Percentiles rank a stretch among this genome's conserved stretches.
Evolutionary conservation across 2,113 vertebrate species (phyloP).

Genomic region (Equus quagga): DNA sequence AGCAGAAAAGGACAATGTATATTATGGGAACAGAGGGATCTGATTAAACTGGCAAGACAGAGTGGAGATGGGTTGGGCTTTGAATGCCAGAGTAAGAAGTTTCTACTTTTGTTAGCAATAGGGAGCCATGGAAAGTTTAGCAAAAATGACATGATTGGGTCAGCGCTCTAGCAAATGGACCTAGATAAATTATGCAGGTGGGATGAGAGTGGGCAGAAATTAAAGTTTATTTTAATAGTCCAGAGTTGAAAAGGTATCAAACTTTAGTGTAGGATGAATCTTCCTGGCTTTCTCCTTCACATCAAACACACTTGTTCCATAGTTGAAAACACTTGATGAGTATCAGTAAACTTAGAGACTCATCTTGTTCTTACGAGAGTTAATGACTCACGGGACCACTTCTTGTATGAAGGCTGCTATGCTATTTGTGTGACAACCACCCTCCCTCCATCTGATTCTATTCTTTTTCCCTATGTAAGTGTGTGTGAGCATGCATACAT

Average conservation of each 20-base stretch:
- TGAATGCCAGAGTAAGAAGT: background rate
- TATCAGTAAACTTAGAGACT: background rate
- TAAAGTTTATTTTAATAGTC: background rate
- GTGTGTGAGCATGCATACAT: background rate
- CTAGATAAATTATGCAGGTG: background rate
- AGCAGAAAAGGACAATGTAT: background rate
- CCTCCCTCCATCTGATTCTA: background rate
- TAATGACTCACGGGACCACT: background rate
- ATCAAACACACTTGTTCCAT: background rate
- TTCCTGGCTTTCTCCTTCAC: background rate
- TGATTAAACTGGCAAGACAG: background rate
- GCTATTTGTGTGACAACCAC: background rate
- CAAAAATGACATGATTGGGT: background rate
- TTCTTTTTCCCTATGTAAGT: background rate
- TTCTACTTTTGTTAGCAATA: background rate
- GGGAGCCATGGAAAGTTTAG: background rate
- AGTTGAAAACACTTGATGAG: background rate
- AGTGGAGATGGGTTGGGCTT: background rate
- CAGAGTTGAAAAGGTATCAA: background rate
- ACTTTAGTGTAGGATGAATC: background rate
- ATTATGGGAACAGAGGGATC: background rate
- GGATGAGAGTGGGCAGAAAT: background rate
- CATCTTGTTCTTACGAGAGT: background rate
- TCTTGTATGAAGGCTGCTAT: background rate
- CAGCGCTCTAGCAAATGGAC: background rate